Evolutionary conservation across 2,797 vertebrate species (phyloP), one percentile per base, ranked within the genome.

Genomic region (Carapus acus): DNA sequence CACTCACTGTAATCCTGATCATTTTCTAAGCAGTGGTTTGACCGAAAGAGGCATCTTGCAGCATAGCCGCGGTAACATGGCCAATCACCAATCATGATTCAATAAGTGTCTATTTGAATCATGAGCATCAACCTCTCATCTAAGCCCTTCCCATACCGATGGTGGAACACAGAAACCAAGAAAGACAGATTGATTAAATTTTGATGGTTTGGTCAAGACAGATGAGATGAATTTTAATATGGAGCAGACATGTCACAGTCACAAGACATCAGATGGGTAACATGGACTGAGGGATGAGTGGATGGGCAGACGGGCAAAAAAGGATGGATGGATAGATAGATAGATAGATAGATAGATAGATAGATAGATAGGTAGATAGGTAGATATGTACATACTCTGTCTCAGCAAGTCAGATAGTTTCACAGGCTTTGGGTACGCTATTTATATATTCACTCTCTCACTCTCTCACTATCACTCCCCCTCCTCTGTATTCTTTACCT

Each of bases 1-100:
- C 17, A 29, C 47, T 58, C 53, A 23, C 33, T 21, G 38, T 54
- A 53, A 51, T 49, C 29, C 61, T 62, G 16, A 53, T 76, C 37
- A 68, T 74, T 39, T 64, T 39, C 29, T 24, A 71, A 50, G 73
- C 60, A 61, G 62, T 9, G 4, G 45, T 59, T 51, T 22, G 33
- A 58, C 6, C 40, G 49, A 31, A 36, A 1, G 43, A 41, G 24
- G 14, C n/a, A n/a, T n/a, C n/a, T n/a, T n/a, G n/a, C n/a, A n/a
- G n/a, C n/a, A n/a, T n/a, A n/a, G n/a, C n/a, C n/a, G 4, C 6
- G 37, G 16, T 49, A 57, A 17, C 34, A 1, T 8, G 27, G 33
- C 40, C 47, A 52, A 58, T 61, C 53, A 57, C 40, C 41, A 14
- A 22, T 21, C 39, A 31, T 21, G 19, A 13, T 8, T 48, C 14